Evolutionary conservation across 2,888 invertebrate genomes (phyloP), one percentile per base, ranked within the genome.

Genomic region (Esperia sulphurella): DNA sequence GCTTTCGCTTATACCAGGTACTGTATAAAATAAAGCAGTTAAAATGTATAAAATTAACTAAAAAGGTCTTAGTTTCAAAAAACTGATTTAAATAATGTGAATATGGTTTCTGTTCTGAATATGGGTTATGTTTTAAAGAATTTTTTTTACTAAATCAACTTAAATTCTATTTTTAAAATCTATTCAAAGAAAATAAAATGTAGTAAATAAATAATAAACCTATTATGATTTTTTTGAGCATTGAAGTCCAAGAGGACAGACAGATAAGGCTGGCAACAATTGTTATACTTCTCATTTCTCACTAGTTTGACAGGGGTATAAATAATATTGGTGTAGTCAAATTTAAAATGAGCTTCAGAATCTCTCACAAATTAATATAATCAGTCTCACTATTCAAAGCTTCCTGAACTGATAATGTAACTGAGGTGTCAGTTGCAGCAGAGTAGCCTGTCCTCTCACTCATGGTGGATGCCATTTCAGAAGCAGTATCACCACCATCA

Each of bases 1-100:
- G 57, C 88, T 89, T 71, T 87, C 89, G 71, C 89, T 89, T 39
- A 89, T 89, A 52, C 89, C 89, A 63, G 89, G 89, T 65, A 89
- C 89, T 89, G 61, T 33, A 70, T 21, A 21, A 21, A 21, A 21
- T 21, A 21, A 37, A 8, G n/a, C 35, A 6, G 6, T 8, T 10
- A 4, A 10, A 37, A 37, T 10, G 4, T 8, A 12, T 37, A n/a
- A 30, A 30, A 30, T 30, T 33, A 8, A 33, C 8, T 33, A 33
- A 33, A 10, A 4, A 8, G 10, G 4, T 33, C 10, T 4, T 10
- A 8, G 10, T 10, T 33, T 4, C 7, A 10, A 33, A 10, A 1
- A 33, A 33, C 10, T 33, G 8, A 4, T 33, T 3, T 21, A 21
- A 2, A 21, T 21, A 21, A 21, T 21, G 21, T 21, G 8, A 8